Evolutionary conservation across 2,888 invertebrate species (phyloP), one percentile per base, ranked within the genome.

Genomic region (Diaprepes abbreviatus): DNA sequence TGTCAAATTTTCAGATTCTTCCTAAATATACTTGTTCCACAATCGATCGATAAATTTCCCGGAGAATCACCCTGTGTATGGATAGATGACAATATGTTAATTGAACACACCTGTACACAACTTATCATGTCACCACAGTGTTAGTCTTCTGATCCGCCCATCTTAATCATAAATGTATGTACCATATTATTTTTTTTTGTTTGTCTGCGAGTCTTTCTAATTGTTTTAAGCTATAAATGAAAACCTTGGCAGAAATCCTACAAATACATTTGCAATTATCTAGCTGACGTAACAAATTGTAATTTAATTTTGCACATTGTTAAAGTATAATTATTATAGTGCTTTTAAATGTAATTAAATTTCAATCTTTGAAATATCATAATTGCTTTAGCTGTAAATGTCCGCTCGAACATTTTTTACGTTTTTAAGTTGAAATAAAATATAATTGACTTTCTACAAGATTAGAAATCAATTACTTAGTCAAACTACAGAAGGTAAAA

Each of bases 191-290:
- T 16, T 40, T 9, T n/a, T 40, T 16, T 16, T 16, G 21, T 21
- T 45, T 21, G 10, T 21, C n/a, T 1, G 1, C 10, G n/a, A 45
- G n/a, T 7, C 9, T 10, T 45, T 45, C 3, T 45, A 21, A 45
- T 21, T 21, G 21, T n/a, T 45, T 45, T n/a, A n/a, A 45, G 21
- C 5, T 3, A 5, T 14, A n/a, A 45, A 21, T 21, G 21, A 45
- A 45, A 45, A 45, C 43, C 43, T 45, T 45, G 19, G 21, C 43
- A n/a, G 21, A 45, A 21, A 4, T 21, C 43, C 43, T n/a, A 45
- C 21, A 45, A 45, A 45, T 45, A 21, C 43, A 45, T 45, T 45
- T 45, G 43, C 43, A 45, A 45, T 45, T 45, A 45, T 40, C 9
- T 10, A 7, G 17, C 17, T 17, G 40, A 40, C 40, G 40, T 40